Evolutionary conservation across 2,888 invertebrate species (phyloP).

Genomic region (Lepas anatifera): DNA sequence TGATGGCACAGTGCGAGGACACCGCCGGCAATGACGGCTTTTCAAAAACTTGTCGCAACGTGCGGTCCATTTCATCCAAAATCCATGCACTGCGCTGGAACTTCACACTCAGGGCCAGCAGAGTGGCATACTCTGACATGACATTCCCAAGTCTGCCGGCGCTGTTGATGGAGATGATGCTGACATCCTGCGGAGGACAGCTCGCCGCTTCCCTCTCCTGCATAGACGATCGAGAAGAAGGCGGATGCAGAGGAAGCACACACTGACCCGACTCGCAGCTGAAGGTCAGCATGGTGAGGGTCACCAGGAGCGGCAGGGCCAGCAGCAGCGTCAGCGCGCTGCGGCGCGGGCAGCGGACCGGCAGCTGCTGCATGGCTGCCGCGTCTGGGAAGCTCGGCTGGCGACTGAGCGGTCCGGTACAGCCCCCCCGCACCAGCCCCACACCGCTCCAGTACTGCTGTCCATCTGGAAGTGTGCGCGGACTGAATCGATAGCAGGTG

Average conservation of each 20-base stretch:
- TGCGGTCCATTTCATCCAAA: background rate
- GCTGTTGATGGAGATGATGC: conserved; percentile 11
- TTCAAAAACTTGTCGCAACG: background rate
- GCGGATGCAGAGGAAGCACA: no score
- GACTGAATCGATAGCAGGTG: no score
- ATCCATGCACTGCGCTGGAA: background rate
- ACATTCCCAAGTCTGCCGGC: conserved; percentile 22
- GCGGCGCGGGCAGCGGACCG: background rate
- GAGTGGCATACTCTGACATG: conserved; percentile 24
- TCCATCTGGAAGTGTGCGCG: no score
- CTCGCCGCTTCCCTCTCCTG: no score
- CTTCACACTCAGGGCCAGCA: conserved; percentile 16
- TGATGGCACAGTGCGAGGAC: background rate
- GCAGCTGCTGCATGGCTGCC: background rate
- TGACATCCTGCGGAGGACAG: background rate
- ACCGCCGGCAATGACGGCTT: background rate
- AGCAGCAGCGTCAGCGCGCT: background rate
- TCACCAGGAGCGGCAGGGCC: background rate
- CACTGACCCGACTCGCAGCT: background rate
- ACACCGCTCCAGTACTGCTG: no score
- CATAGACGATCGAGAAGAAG: no score
- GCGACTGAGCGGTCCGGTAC: no score
- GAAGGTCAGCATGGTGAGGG: background rate
- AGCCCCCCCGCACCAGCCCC: no score
- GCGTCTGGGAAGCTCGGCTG: no score